Conservation (phyloP, 2,888 invertebrate genomes). For the Drosophila macrothrix region DNA sequence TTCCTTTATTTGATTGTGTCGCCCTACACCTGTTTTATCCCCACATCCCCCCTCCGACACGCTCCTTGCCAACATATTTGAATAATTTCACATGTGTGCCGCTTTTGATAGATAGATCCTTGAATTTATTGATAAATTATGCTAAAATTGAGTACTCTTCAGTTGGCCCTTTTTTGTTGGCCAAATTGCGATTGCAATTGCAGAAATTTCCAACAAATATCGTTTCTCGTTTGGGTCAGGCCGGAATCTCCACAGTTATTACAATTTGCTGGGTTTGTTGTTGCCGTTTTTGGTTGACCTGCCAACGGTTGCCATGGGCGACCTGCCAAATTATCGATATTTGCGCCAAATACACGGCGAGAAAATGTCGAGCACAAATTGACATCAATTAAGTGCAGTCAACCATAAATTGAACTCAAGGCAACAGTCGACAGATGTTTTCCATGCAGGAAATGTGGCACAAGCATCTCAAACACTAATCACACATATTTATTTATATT, state of each 20-base stretch:
- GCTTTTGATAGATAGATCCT: constrained; percentile 55
- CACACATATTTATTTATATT: neutral
- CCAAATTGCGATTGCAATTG: constrained; percentile 40
- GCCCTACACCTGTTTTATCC: constrained; percentile 28
- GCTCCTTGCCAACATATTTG: constrained; percentile 31
- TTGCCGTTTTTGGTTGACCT: constrained; percentile 60
- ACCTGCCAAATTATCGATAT: constrained; percentile 78
- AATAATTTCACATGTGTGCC: constrained; percentile 58
- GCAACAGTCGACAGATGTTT: constrained; percentile 6
- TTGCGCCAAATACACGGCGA: constrained; percentile 51
- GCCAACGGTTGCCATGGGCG: constrained; percentile 74
- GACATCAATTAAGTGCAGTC: neutral
- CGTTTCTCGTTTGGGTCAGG: constrained; percentile 14
- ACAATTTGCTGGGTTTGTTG: constrained; percentile 38
- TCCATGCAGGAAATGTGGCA: neutral
- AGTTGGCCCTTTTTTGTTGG: constrained; percentile 18
- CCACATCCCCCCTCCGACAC: neutral
- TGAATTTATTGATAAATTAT: constrained; percentile 68
- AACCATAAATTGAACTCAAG: constrained; percentile 15
- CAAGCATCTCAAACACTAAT: neutral
- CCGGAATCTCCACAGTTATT: constrained; percentile 23
- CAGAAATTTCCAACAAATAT: constrained; percentile 29
- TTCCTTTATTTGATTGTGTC: constrained; percentile 76
- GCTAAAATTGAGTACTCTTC: constrained; percentile 19
- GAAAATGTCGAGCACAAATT: constrained; percentile 21